Evolutionary conservation across 2,888 invertebrate species (phyloP).

Genomic region (Pristionchus exspectatus): DNA sequence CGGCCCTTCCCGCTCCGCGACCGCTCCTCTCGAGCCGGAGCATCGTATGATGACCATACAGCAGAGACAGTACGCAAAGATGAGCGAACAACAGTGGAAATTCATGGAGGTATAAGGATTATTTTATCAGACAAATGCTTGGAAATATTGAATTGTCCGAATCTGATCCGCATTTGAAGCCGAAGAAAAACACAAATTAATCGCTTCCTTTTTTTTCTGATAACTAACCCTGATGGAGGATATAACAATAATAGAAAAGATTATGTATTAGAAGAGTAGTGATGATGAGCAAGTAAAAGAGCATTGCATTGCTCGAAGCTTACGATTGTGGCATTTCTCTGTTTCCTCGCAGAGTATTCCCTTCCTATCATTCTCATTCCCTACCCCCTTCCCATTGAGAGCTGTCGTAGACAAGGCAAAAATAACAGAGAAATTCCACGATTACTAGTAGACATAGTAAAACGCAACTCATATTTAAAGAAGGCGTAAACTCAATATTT

Average conservation of each 20-base stretch:
- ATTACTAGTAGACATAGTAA: not conserved
- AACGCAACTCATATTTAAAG: not conserved
- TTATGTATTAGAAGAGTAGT: not conserved
- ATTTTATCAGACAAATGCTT: not conserved
- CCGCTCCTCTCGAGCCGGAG: conserved; percentile 29
- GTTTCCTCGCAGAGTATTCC: too few relatives aligned
- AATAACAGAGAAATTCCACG: not conserved
- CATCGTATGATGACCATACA: not conserved
- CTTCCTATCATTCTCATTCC: too few relatives aligned
- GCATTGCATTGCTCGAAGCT: too few relatives aligned
- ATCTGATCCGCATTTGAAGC: not conserved
- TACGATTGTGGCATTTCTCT: too few relatives aligned
- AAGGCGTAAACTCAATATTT: too few relatives aligned
- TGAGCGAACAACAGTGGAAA: not conserved
- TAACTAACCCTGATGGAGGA: too few relatives aligned
- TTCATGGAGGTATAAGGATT: conserved; percentile 11
- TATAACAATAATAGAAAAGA: too few relatives aligned
- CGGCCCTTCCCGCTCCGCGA: not conserved
- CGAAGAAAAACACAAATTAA: too few relatives aligned
- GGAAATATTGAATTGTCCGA: not conserved
- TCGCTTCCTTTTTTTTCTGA: too few relatives aligned
- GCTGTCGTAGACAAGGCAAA: not conserved
- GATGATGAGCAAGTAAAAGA: not conserved
- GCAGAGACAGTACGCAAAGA: not conserved
- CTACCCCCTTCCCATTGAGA: too few relatives aligned